These are phyloP conservation scores for Lasius platythorax DNA, from an alignment of 2,888 invertebrate species.

Conservation along the genomic window DNA sequence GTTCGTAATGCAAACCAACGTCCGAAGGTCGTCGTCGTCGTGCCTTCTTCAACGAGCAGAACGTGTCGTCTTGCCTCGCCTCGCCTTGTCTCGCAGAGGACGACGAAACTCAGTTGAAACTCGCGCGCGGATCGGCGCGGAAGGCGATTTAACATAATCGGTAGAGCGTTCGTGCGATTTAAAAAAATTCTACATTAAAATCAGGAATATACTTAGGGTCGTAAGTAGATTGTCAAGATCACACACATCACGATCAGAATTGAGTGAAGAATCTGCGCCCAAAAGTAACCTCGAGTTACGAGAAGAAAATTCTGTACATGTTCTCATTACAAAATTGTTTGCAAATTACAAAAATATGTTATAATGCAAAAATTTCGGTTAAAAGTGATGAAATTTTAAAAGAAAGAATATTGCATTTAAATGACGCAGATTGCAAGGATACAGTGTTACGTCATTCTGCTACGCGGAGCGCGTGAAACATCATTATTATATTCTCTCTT, in stretches of 20 bases:
- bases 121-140: constrained; percentile 76
- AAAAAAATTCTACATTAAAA: not conserved
- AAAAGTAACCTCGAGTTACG: not conserved
- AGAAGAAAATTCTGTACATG: not conserved
- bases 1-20: constrained; percentile 77
- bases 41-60: constrained; percentile 69
- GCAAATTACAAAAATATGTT: not conserved
- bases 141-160: constrained; percentile 65
- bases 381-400: not conserved
- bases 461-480: not conserved
- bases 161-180: constrained; percentile 1
- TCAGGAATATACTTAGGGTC: not conserved
- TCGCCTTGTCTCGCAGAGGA: constrained; percentile 50
- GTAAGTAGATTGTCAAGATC: not conserved
- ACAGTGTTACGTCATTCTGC: not conserved
- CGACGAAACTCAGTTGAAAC: constrained; percentile 79
- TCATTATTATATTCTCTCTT: not conserved
- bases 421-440: not conserved
- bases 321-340: not conserved
- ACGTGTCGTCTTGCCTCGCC: constrained; percentile 60
- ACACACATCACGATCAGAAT: not conserved
- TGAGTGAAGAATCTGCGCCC: not conserved
- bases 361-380: not conserved
- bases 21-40: constrained; percentile 76
- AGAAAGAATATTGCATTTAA: not conserved